Percentiles rank a stretch among this genome's conserved stretches.
phyloP scores from a whole-genome alignment of 2,113 vertebrate species.

The Periophthalmus modestus region DNA sequence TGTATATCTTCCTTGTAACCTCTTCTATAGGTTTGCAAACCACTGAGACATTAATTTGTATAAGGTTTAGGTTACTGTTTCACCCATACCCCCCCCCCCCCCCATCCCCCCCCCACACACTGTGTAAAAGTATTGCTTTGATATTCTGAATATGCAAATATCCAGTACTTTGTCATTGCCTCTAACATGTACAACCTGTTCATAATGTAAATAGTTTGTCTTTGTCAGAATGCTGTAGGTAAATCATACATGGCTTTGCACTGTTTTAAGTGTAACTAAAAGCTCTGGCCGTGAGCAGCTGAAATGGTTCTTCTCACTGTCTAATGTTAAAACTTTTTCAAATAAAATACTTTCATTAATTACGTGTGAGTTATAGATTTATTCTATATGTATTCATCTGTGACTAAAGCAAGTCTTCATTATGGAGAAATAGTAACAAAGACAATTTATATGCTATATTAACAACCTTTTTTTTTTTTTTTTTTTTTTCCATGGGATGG shows the following conservation, averaged over 20 bases:
- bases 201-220: constrained; percentile 42
- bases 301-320: constrained; percentile 19
- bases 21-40: not conserved
- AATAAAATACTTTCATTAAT: constrained; percentile 37
- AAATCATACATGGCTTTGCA: constrained; percentile 54
- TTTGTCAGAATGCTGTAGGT: constrained; percentile 12
- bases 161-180: constrained; percentile 1
- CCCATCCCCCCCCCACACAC: not conserved
- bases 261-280: constrained; percentile 73
- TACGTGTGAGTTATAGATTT: not conserved
- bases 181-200: constrained; percentile 21
- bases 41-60: constrained; percentile 46
- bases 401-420: not conserved
- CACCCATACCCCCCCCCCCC: not conserved
- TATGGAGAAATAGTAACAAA: not conserved
- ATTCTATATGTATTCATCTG: not conserved
- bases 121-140: not conserved
- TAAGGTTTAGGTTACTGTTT: not conserved
- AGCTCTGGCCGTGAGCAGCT: constrained; percentile 14
- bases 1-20: not conserved
- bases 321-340: constrained; percentile 25
- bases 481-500: too few relatives aligned
- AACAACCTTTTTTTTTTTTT: too few relatives aligned
- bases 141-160: constrained; percentile 32
- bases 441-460: too few relatives aligned